phyloP scores from a whole-genome alignment of 1,140 invertebrate species.

The Drosophila gunungcola region DNA sequence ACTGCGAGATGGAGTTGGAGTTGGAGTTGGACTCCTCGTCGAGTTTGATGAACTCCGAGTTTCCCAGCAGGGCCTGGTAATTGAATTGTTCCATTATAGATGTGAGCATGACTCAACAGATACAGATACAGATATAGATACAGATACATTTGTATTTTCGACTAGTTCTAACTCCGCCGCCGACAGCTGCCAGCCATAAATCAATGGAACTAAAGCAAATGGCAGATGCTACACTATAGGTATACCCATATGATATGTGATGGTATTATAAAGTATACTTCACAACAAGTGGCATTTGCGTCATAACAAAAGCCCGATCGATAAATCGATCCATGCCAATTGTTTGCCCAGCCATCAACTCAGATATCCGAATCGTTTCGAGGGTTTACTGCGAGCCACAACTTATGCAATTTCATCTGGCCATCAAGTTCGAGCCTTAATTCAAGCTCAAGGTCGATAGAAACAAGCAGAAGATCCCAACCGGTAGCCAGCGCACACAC shows the following conservation, averaged over 20 bases:
- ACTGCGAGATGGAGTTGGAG: not conserved
- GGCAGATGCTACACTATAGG: conserved; percentile 23
- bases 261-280: conserved; percentile 37
- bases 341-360: conserved; percentile 45
- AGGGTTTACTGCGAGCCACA: conserved; percentile 10
- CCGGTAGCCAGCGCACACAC: conserved; percentile 70
- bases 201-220: conserved; percentile 61
- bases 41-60: conserved; percentile 75
- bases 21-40: conserved; percentile 18
- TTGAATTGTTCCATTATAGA: conserved; percentile 79
- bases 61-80: conserved; percentile 63
- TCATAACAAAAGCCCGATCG: conserved; percentile 60
- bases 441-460: conserved; percentile 75
- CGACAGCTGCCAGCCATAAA: conserved; percentile 64
- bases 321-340: conserved; percentile 41
- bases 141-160: conserved; percentile 46
- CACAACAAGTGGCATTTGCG: conserved; percentile 75
- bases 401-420: conserved; percentile 57
- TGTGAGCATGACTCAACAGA: conserved; percentile 71
- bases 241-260: not conserved
- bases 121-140: conserved; percentile 13
- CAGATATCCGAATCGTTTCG: conserved; percentile 29
- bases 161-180: conserved; percentile 29
- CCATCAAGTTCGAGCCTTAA: conserved; percentile 60
- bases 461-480: conserved; percentile 31